Evolutionary conservation across 2,797 vertebrate species (phyloP).

Genomic region (Centropyge bicolor): DNA sequence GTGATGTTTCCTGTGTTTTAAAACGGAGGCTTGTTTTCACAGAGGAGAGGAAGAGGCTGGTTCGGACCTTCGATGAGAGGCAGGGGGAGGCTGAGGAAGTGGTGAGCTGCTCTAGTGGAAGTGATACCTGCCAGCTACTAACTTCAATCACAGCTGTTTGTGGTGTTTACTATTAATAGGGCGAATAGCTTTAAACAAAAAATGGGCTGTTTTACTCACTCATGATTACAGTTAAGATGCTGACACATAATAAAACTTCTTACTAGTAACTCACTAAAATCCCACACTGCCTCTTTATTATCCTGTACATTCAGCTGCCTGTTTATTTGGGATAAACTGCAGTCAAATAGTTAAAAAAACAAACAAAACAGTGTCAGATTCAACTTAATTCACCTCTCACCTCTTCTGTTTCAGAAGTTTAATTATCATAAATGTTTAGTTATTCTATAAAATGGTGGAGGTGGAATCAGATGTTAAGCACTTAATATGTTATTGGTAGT

Average conservation of each 20-base stretch:
- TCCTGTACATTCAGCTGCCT: background rate
- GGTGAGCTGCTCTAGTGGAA: slow-evolving; percentile 80
- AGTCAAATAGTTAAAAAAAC: no score
- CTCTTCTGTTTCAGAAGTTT: background rate
- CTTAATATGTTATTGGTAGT: background rate
- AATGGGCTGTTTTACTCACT: background rate
- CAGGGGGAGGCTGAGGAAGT: slow-evolving; percentile 94
- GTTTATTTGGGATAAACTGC: background rate
- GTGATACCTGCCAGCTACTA: background rate
- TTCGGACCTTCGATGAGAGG: slow-evolving; percentile 93
- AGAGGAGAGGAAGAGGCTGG: slow-evolving; percentile 95
- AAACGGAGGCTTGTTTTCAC: slow-evolving; percentile 7
- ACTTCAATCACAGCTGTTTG: background rate
- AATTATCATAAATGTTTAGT: background rate
- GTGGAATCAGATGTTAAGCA: background rate
- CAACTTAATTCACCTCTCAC: background rate
- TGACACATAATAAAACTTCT: background rate
- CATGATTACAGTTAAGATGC: no score
- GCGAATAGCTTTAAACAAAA: background rate
- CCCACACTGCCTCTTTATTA: background rate
- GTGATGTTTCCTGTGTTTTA: background rate
- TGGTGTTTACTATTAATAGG: background rate
- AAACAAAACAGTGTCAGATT: background rate
- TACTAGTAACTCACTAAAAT: background rate
- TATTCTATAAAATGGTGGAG: background rate